Percentiles rank a stretch among this genome's conserved stretches.
Evolutionary conservation across 2,888 invertebrate genomes (phyloP).

Genomic region (Phalangium opilio): DNA sequence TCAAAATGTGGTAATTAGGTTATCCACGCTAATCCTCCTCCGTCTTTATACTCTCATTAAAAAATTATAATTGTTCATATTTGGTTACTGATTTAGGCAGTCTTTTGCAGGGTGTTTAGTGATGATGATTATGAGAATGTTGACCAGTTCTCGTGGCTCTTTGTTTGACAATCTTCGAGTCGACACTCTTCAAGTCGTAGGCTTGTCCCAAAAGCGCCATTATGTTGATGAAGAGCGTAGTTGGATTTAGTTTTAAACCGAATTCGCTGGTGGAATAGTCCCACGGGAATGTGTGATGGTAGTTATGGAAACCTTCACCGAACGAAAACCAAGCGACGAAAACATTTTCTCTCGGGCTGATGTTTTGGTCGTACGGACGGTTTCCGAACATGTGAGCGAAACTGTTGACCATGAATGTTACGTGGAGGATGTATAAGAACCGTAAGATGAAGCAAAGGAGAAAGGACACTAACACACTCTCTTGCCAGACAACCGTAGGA

Average conservation of each 20-base stretch:
- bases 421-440: constrained; percentile 47
- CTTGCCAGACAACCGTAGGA: constrained; percentile 70
- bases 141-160: too few relatives aligned
- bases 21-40: too few relatives aligned
- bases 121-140: too few relatives aligned
- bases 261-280: constrained; percentile 29
- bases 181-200: constrained; percentile 22
- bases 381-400: constrained; percentile 36
- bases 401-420: constrained; percentile 40
- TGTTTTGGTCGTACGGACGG: constrained; percentile 31
- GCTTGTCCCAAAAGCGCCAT: constrained; percentile 29
- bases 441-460: constrained; percentile 61
- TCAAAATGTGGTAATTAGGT: too few relatives aligned
- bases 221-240: constrained; percentile 31
- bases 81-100: too few relatives aligned
- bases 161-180: too few relatives aligned
- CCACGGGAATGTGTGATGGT: constrained; percentile 27
- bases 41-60: too few relatives aligned
- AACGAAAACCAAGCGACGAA: constrained; percentile 27
- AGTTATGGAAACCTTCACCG: constrained; percentile 30
- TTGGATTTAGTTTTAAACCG: constrained; percentile 28
- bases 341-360: constrained; percentile 31
- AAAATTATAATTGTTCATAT: too few relatives aligned
- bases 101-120: too few relatives aligned
- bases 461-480: constrained; percentile 58